Evolutionary conservation across 2,888 invertebrate genomes (phyloP).

Genomic region (Lomographa bimaculata): DNA sequence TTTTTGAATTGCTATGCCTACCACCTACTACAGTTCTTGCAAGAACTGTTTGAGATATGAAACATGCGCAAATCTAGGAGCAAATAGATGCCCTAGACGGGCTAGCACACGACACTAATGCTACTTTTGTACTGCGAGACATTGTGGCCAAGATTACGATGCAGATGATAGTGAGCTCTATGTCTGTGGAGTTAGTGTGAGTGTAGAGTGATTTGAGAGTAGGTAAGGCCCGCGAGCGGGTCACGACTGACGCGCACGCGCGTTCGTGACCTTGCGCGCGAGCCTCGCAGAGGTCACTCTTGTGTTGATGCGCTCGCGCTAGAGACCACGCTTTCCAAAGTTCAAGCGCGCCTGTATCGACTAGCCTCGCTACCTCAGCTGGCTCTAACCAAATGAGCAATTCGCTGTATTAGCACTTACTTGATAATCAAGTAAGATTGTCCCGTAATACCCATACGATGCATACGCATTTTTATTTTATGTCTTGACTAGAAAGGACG

Average conservation of each 20-base stretch:
- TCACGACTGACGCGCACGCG: conserved; percentile 81
- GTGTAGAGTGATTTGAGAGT: conserved; percentile 51
- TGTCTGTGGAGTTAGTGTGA: conserved; percentile 56
- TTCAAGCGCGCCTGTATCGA: conserved; percentile 36
- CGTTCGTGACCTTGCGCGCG: conserved; percentile 82
- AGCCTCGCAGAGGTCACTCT: conserved; percentile 76
- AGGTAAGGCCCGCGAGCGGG: conserved; percentile 72
- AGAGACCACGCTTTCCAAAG: conserved; percentile 56
- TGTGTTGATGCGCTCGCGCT: conserved; percentile 70
- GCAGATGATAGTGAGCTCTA: conserved; percentile 68
- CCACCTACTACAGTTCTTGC: too few relatives aligned
- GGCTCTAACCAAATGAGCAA: conserved; percentile 17
- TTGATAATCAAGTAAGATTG: conserved; percentile 12
- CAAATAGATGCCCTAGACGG: conserved; percentile 44
- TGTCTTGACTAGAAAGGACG: too few relatives aligned
- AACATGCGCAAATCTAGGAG: conserved; percentile 42
- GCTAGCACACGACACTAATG: conserved; percentile 46
- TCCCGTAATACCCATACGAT: conserved; percentile 3
- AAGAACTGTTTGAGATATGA: conserved; percentile 1
- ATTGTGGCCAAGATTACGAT: conserved; percentile 46
- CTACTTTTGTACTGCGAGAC: conserved; percentile 56
- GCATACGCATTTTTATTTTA: too few relatives aligned
- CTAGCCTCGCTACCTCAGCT: conserved; percentile 23
- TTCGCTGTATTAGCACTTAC: conserved; percentile 17
- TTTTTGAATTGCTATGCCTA: too few relatives aligned